Conservation (phyloP, 23 tunicate genomes). For the Pegea sp. region DNA sequence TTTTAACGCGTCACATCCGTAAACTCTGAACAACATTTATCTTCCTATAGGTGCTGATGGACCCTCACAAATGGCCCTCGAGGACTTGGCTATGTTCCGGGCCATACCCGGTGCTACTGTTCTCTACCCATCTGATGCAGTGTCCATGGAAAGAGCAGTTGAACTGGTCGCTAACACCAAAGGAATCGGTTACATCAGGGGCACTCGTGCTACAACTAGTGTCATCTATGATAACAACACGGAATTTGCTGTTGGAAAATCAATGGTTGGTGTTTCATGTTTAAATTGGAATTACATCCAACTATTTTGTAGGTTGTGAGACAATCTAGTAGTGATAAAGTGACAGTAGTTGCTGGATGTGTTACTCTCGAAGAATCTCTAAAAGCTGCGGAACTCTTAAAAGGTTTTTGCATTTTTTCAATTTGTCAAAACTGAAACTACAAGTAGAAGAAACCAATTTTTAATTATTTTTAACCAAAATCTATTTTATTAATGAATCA, state of each 20-base stretch:
- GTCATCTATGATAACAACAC: constrained; percentile 35
- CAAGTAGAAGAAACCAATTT: too few species aligned
- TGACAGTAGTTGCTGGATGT: constrained; percentile 78
- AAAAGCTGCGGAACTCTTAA: constrained; percentile 36
- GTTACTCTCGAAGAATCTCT: constrained; percentile 77
- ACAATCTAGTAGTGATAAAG: constrained; percentile 37
- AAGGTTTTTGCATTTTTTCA: constrained; percentile 4
- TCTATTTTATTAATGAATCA: too few species aligned
- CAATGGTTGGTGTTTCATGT: constrained; percentile 5
- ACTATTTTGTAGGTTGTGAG: constrained; percentile 11
- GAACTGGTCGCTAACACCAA: constrained; percentile 91
- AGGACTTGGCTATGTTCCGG: constrained; percentile 89
- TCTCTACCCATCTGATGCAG: constrained; percentile 85
- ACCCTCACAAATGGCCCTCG: constrained; percentile 97
- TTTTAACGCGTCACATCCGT: too few species aligned
- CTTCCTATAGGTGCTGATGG: constrained; percentile 66
- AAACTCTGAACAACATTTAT: background rate
- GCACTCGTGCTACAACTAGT: constrained; percentile 53
- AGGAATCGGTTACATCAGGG: constrained; percentile 84
- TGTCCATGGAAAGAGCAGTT: constrained; percentile 64
- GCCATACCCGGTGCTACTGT: constrained; percentile 69
- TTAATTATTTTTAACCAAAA: too few species aligned
- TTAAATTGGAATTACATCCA: background rate
- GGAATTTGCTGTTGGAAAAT: constrained; percentile 43
- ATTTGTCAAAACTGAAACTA: background rate